A percentile compares a stretch with the other conserved stretches of the same genome.
Evolutionary conservation across 2,113 vertebrate species (phyloP).

Genomic region (Turnix velox): DNA sequence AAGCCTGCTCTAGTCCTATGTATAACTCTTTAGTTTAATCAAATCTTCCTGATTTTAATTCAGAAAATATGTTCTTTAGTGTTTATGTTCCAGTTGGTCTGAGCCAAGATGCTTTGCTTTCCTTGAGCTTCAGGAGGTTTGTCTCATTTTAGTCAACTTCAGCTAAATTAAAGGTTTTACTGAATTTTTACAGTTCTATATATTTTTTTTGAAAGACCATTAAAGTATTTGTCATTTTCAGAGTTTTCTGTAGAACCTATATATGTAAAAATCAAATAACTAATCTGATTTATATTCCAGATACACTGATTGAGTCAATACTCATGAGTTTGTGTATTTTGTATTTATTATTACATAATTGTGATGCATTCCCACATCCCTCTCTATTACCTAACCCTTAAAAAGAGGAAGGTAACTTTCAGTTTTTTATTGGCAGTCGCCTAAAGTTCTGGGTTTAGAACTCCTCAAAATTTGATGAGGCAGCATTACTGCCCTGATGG

Average conservation of each 20-base stretch:
- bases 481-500: neutral
- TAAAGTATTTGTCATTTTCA: neutral
- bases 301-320: neutral
- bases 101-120: neutral
- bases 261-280: neutral
- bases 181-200: neutral
- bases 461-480: neutral
- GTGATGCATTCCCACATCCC: neutral
- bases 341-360: neutral
- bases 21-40: neutral
- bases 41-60: neutral
- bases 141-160: neutral
- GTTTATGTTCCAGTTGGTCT: neutral
- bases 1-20: neutral
- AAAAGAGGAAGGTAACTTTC: neutral
- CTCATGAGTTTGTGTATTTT: too few relatives aligned
- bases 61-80: neutral
- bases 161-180: neutral
- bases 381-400: neutral
- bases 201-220: neutral
- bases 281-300: neutral
- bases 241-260: neutral
- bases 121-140: neutral
- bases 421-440: neutral
- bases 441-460: conserved; percentile 12